Evolutionary conservation across 2,113 vertebrate genomes (phyloP).

Genomic region (Charina bottae): DNA sequence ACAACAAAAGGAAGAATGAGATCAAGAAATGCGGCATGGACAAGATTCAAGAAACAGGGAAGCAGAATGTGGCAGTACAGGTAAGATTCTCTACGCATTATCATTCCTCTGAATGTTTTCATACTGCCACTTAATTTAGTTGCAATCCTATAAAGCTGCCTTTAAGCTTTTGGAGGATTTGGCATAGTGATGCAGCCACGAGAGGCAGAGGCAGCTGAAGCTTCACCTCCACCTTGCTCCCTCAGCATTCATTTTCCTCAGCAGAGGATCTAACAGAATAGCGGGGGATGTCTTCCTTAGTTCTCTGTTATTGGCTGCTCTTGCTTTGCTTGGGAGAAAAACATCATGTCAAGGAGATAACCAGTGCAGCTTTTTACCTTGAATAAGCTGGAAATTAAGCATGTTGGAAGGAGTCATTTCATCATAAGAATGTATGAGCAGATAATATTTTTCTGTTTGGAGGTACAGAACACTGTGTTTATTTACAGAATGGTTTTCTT

Average conservation of each 20-base stretch:
- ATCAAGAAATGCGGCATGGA: constrained; percentile 83
- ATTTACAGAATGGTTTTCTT: background rate
- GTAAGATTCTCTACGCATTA: constrained; percentile 67
- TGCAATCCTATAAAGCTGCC: background rate
- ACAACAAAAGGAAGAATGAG: constrained; percentile 89
- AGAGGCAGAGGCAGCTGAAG: background rate
- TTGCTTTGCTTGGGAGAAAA: background rate
- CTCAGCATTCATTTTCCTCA: background rate
- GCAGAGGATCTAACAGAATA: background rate
- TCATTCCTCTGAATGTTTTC: background rate
- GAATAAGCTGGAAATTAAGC: background rate
- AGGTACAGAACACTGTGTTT: background rate
- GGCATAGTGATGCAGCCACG: background rate
- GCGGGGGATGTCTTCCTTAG: too few species aligned
- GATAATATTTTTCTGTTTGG: background rate
- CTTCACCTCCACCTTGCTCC: background rate
- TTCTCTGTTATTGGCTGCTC: background rate
- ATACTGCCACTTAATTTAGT: background rate
- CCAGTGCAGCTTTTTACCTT: background rate
- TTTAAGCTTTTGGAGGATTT: rapidly evolving
- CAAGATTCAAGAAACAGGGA: constrained; percentile 82
- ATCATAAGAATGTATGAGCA: background rate
- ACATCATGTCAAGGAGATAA: background rate
- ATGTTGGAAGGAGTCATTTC: background rate
- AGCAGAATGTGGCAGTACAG: constrained; percentile 86